Percentiles rank a stretch among this genome's conserved stretches.
These are phyloP conservation scores for Hydriomena furcata DNA, from an alignment of 2,888 invertebrate genomes.

Conservation along the genomic window DNA sequence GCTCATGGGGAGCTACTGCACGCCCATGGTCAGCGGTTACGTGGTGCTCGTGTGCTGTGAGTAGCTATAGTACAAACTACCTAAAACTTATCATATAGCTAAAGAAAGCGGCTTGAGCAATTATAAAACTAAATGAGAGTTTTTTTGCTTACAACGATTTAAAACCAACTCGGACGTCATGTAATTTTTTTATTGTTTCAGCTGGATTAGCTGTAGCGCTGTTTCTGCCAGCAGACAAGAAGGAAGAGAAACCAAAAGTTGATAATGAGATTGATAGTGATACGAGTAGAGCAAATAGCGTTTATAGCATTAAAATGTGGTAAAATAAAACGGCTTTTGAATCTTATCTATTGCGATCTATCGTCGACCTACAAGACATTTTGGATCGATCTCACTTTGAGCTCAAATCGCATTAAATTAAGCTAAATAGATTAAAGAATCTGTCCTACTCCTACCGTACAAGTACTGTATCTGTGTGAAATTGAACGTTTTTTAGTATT, in stretches of 20 bases:
- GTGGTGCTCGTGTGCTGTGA: conserved; percentile 57
- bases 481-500: neutral
- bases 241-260: conserved; percentile 10
- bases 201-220: conserved; percentile 58
- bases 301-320: neutral
- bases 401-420: no score
- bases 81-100: no score
- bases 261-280: neutral
- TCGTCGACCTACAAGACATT: no score
- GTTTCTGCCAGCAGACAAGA: conserved; percentile 55
- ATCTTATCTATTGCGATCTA: no score
- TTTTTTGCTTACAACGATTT: no score
- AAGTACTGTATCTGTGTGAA: neutral
- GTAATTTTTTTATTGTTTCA: conserved; percentile 44
- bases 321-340: neutral
- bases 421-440: no score
- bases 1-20: conserved; percentile 57
- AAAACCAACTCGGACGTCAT: neutral
- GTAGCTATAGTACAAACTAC: conserved; percentile 32
- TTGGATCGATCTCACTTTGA: no score
- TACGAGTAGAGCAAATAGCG: conserved; percentile 6
- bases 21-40: conserved; percentile 60
- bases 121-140: no score
- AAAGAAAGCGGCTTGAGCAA: no score
- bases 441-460: no score